Percentiles rank a stretch among this genome's conserved stretches.
Evolutionary conservation across 2,888 invertebrate species (phyloP).

Genomic region (Tachina lurida): DNA sequence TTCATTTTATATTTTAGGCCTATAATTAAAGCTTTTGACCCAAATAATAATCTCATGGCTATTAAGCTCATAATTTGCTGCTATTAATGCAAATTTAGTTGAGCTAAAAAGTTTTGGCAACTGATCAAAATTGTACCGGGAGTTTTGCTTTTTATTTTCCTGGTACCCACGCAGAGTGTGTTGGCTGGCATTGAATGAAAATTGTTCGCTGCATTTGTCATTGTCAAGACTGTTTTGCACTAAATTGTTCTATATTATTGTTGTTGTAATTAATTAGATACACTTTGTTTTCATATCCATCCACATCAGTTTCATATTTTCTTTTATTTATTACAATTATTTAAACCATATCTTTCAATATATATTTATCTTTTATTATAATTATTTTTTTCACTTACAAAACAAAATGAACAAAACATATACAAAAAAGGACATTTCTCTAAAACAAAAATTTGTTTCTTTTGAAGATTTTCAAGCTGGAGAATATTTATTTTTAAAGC

Average conservation of each 20-base stretch:
- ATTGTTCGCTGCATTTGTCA: conserved; percentile 4
- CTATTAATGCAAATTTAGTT: conserved; percentile 15
- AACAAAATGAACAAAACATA: conserved; percentile 72
- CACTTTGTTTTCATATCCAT: conserved; percentile 19
- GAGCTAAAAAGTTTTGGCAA: conserved; percentile 39
- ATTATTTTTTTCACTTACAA: conserved; percentile 65
- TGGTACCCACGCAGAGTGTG: conserved; percentile 34
- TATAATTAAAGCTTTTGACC: conserved; percentile 29
- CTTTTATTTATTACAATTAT: conserved; percentile 28
- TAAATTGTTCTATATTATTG: conserved; percentile 7
- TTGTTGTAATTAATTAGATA: conserved; percentile 17
- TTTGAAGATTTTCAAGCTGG: conserved; percentile 71
- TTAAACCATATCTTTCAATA: conserved; percentile 24
- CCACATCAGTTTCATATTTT: conserved; percentile 37
- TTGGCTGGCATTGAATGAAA: conserved; percentile 42
- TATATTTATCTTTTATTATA: conserved; percentile 56
- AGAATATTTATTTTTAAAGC: conserved; percentile 66
- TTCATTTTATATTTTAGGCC: background rate
- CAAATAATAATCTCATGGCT: background rate
- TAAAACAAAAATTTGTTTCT: conserved; percentile 42
- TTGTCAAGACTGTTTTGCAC: conserved; percentile 16
- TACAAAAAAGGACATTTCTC: conserved; percentile 71
- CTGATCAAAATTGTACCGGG: conserved; percentile 35
- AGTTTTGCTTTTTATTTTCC: conserved; percentile 30
- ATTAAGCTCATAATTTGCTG: conserved; percentile 14